These are phyloP conservation scores for Alosa alosa DNA, from an alignment of 2,113 vertebrate species.

Conservation along the genomic window DNA sequence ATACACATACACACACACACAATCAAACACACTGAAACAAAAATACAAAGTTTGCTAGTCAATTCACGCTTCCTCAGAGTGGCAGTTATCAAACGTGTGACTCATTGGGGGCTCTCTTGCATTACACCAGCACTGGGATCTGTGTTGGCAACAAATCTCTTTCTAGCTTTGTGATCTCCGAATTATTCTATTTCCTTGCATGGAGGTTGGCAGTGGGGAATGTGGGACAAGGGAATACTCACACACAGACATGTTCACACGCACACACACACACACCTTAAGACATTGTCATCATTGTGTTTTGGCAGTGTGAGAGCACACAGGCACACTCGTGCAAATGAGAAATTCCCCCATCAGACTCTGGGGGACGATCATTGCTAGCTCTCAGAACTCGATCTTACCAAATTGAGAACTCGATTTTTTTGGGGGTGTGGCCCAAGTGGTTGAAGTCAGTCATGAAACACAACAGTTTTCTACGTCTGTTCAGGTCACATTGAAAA, in stretches of 20 bases:
- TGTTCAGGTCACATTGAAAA: background rate
- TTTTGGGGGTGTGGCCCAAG: background rate
- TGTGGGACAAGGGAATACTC: background rate
- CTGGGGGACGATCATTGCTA: background rate
- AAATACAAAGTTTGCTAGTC: background rate
- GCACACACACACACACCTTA: background rate
- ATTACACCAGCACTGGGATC: background rate
- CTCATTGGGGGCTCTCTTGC: background rate
- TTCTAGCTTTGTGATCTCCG: background rate
- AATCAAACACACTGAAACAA: background rate
- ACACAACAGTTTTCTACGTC: background rate
- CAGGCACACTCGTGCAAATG: conserved; percentile 12
- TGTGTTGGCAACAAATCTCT: background rate
- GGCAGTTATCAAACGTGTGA: background rate
- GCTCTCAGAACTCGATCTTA: background rate
- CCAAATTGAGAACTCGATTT: no score
- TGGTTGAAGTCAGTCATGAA: background rate
- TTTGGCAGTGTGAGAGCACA: background rate
- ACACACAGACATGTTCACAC: background rate
- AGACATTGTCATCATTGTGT: background rate
- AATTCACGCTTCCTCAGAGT: background rate
- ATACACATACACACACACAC: background rate
- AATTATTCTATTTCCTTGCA: background rate
- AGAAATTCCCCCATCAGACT: background rate
- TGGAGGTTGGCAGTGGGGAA: no score